Percentiles rank a stretch among this genome's conserved stretches.
Evolutionary conservation across 2,888 invertebrate genomes (phyloP).

Genomic region (Drosophila atripex): DNA sequence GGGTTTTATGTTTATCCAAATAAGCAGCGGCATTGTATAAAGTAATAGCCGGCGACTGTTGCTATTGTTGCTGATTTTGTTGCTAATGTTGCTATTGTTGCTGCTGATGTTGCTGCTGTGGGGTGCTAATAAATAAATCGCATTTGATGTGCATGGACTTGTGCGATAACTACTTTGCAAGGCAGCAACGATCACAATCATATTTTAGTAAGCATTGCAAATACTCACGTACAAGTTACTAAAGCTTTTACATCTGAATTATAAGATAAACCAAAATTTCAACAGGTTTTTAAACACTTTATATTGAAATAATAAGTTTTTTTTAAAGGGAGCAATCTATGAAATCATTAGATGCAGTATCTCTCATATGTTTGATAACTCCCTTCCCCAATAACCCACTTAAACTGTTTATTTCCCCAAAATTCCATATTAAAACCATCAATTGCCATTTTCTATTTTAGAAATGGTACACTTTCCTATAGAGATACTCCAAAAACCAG

Average conservation of each 20-base stretch:
- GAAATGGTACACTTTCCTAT: background rate
- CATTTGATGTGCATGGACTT: slow-evolving; percentile 55
- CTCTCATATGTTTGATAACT: too few relatives aligned
- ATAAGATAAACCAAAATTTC: background rate
- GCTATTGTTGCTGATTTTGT: slow-evolving; percentile 15
- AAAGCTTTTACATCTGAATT: background rate
- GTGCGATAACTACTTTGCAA: slow-evolving; percentile 42
- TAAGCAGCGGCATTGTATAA: slow-evolving; percentile 71
- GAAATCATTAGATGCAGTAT: too few relatives aligned
- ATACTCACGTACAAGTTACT: background rate
- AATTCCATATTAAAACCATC: background rate
- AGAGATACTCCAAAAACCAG: background rate
- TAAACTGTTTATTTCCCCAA: background rate
- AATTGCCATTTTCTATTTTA: background rate
- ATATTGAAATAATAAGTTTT: too few relatives aligned
- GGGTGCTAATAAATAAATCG: slow-evolving; percentile 80
- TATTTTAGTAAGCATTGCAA: background rate
- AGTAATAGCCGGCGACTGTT: slow-evolving; percentile 51
- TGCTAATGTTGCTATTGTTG: slow-evolving; percentile 32
- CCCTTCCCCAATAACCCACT: background rate
- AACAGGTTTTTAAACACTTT: too few relatives aligned
- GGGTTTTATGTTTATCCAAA: slow-evolving; percentile 64
- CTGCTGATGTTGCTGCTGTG: slow-evolving; percentile 59
- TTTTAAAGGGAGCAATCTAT: too few relatives aligned
- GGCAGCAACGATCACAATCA: slow-evolving; percentile 2